These are phyloP conservation scores for Plemyria rubiginata DNA, from an alignment of 2,888 invertebrate species.

Conservation along the genomic window DNA sequence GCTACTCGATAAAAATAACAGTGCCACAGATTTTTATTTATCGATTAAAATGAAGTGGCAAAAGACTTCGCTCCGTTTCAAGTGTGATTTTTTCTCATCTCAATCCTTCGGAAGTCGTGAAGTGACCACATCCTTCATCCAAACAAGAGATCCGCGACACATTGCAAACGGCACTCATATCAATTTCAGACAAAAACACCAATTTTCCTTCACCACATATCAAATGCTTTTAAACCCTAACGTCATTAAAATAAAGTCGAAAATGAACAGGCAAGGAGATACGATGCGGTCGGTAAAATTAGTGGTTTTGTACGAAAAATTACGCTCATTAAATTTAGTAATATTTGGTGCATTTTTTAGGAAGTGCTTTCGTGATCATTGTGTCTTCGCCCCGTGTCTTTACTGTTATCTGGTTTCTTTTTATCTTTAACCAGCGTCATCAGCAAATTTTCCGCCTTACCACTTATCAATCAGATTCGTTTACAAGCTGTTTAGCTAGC, in stretches of 20 bases:
- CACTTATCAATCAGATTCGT: too few relatives aligned
- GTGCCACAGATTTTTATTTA: too few relatives aligned
- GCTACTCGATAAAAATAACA: too few relatives aligned
- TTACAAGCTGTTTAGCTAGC: too few relatives aligned
- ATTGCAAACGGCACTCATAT: conserved; percentile 38
- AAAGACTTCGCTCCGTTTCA: background rate
- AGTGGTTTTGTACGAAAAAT: conserved; percentile 30
- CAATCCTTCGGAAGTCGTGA: conserved; percentile 22
- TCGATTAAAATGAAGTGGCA: background rate
- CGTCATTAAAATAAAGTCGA: conserved; percentile 3
- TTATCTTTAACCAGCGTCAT: too few relatives aligned
- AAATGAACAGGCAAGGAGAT: background rate
- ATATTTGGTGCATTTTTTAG: conserved; percentile 30
- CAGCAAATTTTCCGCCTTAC: too few relatives aligned
- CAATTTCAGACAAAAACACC: conserved; percentile 25
- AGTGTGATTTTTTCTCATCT: conserved; percentile 29
- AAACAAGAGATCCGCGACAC: conserved; percentile 33
- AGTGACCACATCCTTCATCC: conserved; percentile 34
- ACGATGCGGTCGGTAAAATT: conserved; percentile 27
- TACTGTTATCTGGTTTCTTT: too few relatives aligned
- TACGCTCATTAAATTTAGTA: conserved; percentile 30
- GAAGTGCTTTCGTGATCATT: conserved; percentile 21
- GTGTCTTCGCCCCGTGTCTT: conserved; percentile 6
- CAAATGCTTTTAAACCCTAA: background rate
- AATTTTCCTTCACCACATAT: background rate